Base-by-base conservation (phyloP, 1,140 invertebrate species). In the Ditylenchus dipsaci region DNA sequence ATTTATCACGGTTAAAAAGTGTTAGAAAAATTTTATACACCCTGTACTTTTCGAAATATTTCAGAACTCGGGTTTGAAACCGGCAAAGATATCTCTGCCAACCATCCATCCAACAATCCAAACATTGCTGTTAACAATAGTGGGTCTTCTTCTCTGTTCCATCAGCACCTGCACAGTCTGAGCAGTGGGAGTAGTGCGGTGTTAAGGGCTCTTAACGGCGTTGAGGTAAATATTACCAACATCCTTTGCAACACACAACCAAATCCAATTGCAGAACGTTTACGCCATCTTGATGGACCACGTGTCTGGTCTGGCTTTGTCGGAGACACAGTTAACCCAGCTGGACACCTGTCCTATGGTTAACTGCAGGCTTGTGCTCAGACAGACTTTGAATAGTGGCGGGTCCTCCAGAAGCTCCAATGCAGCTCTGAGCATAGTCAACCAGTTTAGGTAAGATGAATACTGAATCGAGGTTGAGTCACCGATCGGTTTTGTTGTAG, bases 251-350 rank as follows among this genome's bases (percentile, higher is more conserved):
- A 5, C 11, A 5, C 3, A 5, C 33, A 3, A 11, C 33, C 33
- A 5, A 11, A 5, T 38, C 23, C 75, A 75, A 11, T 38, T 38
- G 33, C 33, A 38, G 59, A 78, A 69, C 66, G 63, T 76, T 9
- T 76, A 79, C 71, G 66, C 73, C 11, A 67, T 76, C 29, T 43
- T 76, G 27, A 76, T 78, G 75, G 73, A 76, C 21, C 56, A 74
- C 29, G 73, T 79, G 8, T n/a, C 33, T 1, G 74, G 76, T 21
- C 30, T 65, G 30, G 61, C 53, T n/a, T 72, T 76, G 29, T 69
- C 65, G 49, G 67, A 78, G 21, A 65, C 75, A 1, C 75, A 76
- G 63, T 30, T 76, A 29, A 64, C 76, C 13, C 75, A 76, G 67
- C 53, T 76, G 59, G 75, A 76, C 62, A 79, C 77, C 5, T 78